Evolutionary conservation across 2,888 invertebrate species (phyloP).

Genomic region (Drosophila mimica): DNA sequence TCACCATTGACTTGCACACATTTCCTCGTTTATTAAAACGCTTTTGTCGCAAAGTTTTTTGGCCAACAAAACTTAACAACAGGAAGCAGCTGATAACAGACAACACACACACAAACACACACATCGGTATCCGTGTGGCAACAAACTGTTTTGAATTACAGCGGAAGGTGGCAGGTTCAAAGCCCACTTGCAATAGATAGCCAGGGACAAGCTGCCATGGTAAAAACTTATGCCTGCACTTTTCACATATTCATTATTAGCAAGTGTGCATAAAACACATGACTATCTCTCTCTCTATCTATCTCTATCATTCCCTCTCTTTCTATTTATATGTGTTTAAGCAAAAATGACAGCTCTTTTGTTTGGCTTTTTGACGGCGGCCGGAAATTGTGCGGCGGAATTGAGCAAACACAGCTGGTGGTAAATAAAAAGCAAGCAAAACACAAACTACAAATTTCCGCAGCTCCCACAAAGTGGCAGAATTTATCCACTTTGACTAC

Average conservation of each 20-base stretch:
- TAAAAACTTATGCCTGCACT: slow-evolving; percentile 65
- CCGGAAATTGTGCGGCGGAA: slow-evolving; percentile 62
- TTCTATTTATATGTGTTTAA: slow-evolving; percentile 11
- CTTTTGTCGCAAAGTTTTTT: slow-evolving; percentile 59
- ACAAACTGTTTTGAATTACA: slow-evolving; percentile 73
- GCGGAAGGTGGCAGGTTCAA: slow-evolving; percentile 75
- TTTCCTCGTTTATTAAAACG: slow-evolving; percentile 27
- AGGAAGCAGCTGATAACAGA: slow-evolving; percentile 72
- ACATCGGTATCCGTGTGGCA: slow-evolving; percentile 60
- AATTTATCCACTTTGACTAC: slow-evolving; percentile 5
- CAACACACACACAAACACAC: slow-evolving; percentile 11
- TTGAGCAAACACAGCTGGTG: slow-evolving; percentile 38
- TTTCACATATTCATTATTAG: slow-evolving; percentile 62
- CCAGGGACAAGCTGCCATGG: slow-evolving; percentile 17
- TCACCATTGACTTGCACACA: slow-evolving; percentile 35
- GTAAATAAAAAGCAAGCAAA: slow-evolving; percentile 14
- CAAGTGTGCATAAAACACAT: slow-evolving; percentile 14
- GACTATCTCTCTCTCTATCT: not conserved
- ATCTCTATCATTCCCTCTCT: not conserved
- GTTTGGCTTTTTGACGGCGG: slow-evolving; percentile 40
- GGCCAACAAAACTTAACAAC: slow-evolving; percentile 70
- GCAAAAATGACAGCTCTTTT: slow-evolving; percentile 46
- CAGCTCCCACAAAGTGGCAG: slow-evolving; percentile 1
- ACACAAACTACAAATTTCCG: slow-evolving; percentile 22
- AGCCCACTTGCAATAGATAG: slow-evolving; percentile 49